Evolutionary conservation across 2,113 vertebrate species (phyloP).

Genomic region (Salvelinus alpinus): DNA sequence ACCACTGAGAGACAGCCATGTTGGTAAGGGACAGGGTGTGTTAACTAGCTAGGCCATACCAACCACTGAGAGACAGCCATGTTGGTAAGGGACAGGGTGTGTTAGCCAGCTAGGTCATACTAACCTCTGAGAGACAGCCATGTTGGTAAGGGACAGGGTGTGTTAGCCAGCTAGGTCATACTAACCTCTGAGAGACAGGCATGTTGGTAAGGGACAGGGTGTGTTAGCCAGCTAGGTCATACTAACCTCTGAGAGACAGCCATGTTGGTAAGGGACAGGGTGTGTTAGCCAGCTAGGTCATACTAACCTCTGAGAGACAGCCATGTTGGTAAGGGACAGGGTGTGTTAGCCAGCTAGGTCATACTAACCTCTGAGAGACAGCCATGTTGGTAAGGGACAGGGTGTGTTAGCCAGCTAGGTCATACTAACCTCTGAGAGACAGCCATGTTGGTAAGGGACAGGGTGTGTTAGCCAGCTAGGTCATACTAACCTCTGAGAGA

Average conservation of each 20-base stretch:
- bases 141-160: not conserved
- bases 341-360: no score
- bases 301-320: not conserved
- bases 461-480: no score
- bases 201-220: no score
- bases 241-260: not conserved
- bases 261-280: not conserved
- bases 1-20: not conserved
- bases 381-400: not conserved
- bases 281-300: not conserved
- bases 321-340: not conserved
- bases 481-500: no score
- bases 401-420: not conserved
- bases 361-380: not conserved
- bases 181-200: no score
- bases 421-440: not conserved
- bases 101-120: no score
- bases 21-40: not conserved
- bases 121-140: not conserved
- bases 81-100: constrained; percentile 1
- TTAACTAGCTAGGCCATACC: no score
- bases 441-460: not conserved
- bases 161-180: no score
- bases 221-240: no score
- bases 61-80: constrained; percentile 21